These are phyloP conservation scores for Halcyon senegalensis DNA, from an alignment of 2,113 vertebrate genomes.

Conservation along the genomic window DNA sequence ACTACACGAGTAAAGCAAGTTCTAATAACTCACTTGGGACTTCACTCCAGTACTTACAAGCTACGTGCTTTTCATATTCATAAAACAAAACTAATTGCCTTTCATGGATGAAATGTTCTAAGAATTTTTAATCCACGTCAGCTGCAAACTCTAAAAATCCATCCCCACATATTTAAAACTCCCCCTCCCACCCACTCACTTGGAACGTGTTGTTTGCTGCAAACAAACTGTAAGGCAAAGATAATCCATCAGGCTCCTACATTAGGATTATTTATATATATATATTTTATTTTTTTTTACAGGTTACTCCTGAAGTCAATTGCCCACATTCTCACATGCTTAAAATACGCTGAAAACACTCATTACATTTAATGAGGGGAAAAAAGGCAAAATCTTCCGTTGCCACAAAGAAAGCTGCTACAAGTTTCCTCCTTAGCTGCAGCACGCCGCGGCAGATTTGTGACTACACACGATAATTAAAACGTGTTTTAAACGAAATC, in stretches of 20 bases:
- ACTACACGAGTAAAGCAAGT: conserved; percentile 69
- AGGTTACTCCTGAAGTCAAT: conserved; percentile 8
- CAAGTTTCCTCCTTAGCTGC: background rate
- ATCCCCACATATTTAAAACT: conserved; percentile 10
- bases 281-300: background rate
- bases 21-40: conserved; percentile 75
- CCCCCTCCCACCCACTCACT: conserved; percentile 39
- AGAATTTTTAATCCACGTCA: conserved; percentile 72
- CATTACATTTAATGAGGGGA: background rate
- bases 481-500: background rate
- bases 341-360: conserved; percentile 16
- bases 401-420: background rate
- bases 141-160: conserved; percentile 58
- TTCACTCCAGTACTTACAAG: conserved; percentile 69
- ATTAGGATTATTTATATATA: background rate
- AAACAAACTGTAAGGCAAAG: conserved; percentile 6
- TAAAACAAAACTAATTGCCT: conserved; percentile 77
- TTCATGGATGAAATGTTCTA: conserved; percentile 70
- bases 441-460: background rate
- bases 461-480: background rate
- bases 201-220: conserved; percentile 33
- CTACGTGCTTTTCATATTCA: conserved; percentile 73
- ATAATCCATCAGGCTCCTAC: background rate
- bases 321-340: background rate
- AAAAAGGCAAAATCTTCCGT: background rate